A percentile compares a stretch with the other conserved stretches of the same genome.
These are phyloP conservation scores for Petaurus breviceps DNA, from an alignment of 2,113 vertebrate genomes.

Conservation along the genomic window DNA sequence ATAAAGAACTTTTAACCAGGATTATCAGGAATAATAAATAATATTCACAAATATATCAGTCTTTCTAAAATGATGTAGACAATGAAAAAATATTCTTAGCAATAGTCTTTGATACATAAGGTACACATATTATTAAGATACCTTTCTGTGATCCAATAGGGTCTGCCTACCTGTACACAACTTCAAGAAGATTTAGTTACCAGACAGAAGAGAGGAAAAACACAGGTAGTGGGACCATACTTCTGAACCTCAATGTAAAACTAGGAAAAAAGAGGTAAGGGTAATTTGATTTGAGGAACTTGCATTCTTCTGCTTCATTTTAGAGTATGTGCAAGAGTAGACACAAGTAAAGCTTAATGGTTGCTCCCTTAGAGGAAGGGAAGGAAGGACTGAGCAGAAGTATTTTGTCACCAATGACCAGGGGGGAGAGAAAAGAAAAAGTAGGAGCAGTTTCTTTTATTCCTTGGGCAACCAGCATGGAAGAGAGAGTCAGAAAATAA, in stretches of 20 bases:
- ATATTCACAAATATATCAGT: not conserved
- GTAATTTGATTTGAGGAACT: too few relatives aligned
- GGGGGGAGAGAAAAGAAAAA: too few relatives aligned
- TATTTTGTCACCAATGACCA: too few relatives aligned
- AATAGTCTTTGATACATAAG: not conserved
- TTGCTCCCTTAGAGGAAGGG: too few relatives aligned
- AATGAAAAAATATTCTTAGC: not conserved
- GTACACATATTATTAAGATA: not conserved
- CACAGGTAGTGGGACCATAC: not conserved
- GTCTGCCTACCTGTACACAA: not conserved
- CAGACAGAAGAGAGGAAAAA: not conserved
- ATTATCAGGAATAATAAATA: not conserved
- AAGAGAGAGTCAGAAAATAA: not conserved
- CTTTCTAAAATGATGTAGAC: not conserved
- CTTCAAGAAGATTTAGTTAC: not conserved
- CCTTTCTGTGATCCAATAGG: not conserved
- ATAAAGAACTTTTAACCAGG: not conserved
- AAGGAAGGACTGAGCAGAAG: too few relatives aligned
- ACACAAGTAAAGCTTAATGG: too few relatives aligned
- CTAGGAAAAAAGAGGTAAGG: too few relatives aligned
- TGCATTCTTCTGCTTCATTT: too few relatives aligned
- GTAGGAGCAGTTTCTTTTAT: not conserved
- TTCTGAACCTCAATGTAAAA: too few relatives aligned
- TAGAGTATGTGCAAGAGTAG: too few relatives aligned
- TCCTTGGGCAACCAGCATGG: not conserved